Percentiles rank a stretch among this genome's conserved stretches.
Evolutionary conservation across 2,888 invertebrate genomes (phyloP).

Genomic region (Apamea monoglypha): DNA sequence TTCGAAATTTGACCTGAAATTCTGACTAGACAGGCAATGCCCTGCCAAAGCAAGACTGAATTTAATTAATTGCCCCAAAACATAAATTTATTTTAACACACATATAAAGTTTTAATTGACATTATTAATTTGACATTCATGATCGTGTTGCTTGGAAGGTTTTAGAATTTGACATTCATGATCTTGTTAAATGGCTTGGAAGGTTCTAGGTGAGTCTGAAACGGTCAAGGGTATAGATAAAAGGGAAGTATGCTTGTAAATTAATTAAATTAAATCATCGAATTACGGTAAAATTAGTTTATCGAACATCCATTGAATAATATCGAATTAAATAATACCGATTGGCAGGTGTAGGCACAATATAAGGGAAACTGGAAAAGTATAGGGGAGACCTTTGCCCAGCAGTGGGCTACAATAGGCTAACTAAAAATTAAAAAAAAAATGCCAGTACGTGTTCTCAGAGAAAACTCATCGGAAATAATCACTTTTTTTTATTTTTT

Average conservation of each 20-base stretch:
- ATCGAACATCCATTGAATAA: neutral
- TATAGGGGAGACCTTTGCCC: neutral
- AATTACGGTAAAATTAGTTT: neutral
- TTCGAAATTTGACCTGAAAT: constrained; percentile 32
- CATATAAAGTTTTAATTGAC: neutral
- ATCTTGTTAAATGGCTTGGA: neutral
- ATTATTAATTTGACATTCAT: constrained; percentile 16
- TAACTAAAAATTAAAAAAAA: neutral
- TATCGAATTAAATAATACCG: neutral
- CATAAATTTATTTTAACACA: neutral
- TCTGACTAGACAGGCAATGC: constrained; percentile 62
- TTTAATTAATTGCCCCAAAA: constrained; percentile 16
- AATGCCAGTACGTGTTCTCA: neutral
- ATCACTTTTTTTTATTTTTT: no score
- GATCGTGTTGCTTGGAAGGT: neutral
- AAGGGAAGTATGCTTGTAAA: neutral
- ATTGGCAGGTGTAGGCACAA: neutral
- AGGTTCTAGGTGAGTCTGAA: neutral
- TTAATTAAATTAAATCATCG: neutral
- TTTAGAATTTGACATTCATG: neutral
- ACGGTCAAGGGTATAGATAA: constrained; percentile 3
- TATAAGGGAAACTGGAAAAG: neutral
- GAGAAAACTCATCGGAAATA: constrained; percentile 25
- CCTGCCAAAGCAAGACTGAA: constrained; percentile 33
- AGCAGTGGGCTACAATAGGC: neutral